phyloP scores from a whole-genome alignment of 1,140 invertebrate genomes.

The Hestina assimilis region DNA sequence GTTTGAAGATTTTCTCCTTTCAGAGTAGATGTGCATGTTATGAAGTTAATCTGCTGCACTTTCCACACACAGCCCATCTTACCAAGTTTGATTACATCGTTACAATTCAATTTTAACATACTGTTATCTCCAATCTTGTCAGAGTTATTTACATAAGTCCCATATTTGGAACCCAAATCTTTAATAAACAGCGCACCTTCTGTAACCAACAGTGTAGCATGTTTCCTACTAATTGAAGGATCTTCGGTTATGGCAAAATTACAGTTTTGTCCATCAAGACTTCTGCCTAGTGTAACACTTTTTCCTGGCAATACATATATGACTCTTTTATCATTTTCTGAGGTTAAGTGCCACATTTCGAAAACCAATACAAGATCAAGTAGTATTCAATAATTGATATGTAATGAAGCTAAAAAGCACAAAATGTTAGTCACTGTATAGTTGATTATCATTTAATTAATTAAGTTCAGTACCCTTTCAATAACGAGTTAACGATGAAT shows the following conservation, averaged over 20 bases:
- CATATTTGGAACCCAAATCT: conserved; percentile 79
- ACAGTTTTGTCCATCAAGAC: conserved; percentile 46
- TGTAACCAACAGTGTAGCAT: conserved; percentile 62
- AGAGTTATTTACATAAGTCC: conserved; percentile 75
- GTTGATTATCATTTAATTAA: no score
- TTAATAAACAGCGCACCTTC: conserved; percentile 50
- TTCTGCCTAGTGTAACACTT: conserved; percentile 54
- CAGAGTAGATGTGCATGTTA: conserved; percentile 74
- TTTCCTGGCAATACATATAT: conserved; percentile 49
- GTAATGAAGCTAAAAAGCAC: no score
- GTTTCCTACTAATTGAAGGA: conserved; percentile 78
- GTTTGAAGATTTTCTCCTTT: conserved; percentile 55
- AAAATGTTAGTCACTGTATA: no score
- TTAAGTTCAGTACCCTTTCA: no score
- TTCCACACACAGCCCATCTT: conserved; percentile 74
- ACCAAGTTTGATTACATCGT: conserved; percentile 78
- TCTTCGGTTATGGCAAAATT: conserved; percentile 74
- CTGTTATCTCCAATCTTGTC: conserved; percentile 50
- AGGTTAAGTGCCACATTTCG: conserved; percentile 64
- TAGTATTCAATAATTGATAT: no score
- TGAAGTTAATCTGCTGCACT: conserved; percentile 53
- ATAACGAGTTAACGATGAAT: no score
- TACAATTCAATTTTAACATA: conserved; percentile 54
- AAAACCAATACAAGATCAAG: no score
- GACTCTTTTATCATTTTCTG: conserved; percentile 49